Evolutionary conservation across 2,888 invertebrate species (phyloP).

Genomic region (Beris morrisii): DNA sequence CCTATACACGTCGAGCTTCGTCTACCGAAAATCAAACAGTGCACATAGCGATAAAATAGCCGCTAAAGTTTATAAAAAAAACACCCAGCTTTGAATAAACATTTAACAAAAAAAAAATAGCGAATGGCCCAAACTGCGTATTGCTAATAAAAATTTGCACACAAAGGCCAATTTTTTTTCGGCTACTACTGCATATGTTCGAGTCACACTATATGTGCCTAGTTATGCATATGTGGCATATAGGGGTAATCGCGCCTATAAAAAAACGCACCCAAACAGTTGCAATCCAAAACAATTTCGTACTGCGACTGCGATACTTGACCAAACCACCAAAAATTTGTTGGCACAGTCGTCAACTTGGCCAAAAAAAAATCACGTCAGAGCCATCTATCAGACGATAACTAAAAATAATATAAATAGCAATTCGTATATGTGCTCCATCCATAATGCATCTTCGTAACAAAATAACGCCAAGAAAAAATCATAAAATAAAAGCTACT

Average conservation of each 20-base stretch:
- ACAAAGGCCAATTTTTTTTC: slow-evolving; percentile 27
- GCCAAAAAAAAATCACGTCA: too few relatives aligned
- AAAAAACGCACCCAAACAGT: too few relatives aligned
- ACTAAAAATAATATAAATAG: too few relatives aligned
- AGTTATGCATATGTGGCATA: not conserved
- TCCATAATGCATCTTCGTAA: too few relatives aligned
- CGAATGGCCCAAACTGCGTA: slow-evolving; percentile 8
- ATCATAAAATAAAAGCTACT: too few relatives aligned
- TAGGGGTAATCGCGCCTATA: not conserved
- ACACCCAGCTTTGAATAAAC: not conserved
- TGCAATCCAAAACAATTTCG: too few relatives aligned
- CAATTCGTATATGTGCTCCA: too few relatives aligned
- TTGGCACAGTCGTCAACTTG: too few relatives aligned
- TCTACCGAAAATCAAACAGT: slow-evolving; percentile 39
- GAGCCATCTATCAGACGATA: too few relatives aligned
- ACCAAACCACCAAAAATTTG: too few relatives aligned
- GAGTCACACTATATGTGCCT: not conserved
- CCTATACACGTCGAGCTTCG: slow-evolving; percentile 13
- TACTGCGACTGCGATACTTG: too few relatives aligned
- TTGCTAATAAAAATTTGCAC: slow-evolving; percentile 32
- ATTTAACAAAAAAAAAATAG: not conserved
- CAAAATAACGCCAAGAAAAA: too few relatives aligned
- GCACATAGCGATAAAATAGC: slow-evolving; percentile 34
- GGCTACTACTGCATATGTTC: not conserved
- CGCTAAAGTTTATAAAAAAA: slow-evolving; percentile 3